phyloP scores from a whole-genome alignment of 2,888 invertebrate genomes.

The Hemaris fuciformis region DNA sequence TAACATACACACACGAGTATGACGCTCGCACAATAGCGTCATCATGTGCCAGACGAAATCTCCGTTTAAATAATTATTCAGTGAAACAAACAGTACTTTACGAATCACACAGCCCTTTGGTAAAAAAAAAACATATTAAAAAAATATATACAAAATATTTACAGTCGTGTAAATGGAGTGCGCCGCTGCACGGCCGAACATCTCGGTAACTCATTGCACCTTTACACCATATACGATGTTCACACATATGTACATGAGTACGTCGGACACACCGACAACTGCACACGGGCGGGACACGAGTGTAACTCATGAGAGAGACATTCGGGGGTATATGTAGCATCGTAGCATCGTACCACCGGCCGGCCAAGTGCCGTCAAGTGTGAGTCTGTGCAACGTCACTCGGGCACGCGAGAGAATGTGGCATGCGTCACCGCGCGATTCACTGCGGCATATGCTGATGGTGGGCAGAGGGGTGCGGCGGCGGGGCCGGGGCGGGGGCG shows the following conservation, averaged over 20 bases:
- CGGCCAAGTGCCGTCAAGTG: too few relatives aligned
- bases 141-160: neutral
- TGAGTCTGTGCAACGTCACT: too few relatives aligned
- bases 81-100: conserved; percentile 17
- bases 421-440: neutral
- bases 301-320: too few relatives aligned
- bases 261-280: neutral
- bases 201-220: neutral
- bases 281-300: too few relatives aligned
- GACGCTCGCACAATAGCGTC: neutral
- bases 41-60: neutral
- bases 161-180: neutral
- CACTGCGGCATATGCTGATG: conserved; percentile 20
- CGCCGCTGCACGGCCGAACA: too few relatives aligned
- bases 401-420: too few relatives aligned
- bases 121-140: neutral
- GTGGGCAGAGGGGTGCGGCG: conserved; percentile 25
- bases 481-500: conserved; percentile 33
- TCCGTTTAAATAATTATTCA: neutral
- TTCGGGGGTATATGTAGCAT: too few relatives aligned
- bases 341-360: too few relatives aligned
- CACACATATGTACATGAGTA: neutral
- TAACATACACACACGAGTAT: neutral
- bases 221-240: neutral
- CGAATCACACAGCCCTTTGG: conserved; percentile 18